Evolutionary conservation across 2,113 vertebrate genomes (phyloP).

Genomic region (Malaclemys terrapin): DNA sequence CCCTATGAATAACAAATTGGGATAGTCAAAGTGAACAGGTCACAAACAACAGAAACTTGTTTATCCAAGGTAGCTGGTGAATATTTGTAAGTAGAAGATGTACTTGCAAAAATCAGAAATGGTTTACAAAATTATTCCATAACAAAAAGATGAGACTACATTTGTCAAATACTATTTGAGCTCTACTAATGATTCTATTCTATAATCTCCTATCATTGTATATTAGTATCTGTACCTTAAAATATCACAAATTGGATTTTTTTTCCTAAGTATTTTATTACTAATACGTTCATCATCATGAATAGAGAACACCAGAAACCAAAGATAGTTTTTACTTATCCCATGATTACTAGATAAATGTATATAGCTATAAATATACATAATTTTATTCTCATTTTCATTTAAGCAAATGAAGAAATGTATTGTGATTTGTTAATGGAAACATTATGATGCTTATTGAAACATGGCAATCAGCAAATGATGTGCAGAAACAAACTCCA

Average conservation of each 20-base stretch:
- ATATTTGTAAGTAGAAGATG: neutral
- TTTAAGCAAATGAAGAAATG: neutral
- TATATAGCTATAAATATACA: neutral
- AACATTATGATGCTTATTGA: neutral
- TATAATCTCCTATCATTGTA: neutral
- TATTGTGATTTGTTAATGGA: neutral
- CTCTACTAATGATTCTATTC: neutral
- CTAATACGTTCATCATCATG: neutral
- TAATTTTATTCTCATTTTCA: constrained; percentile 11
- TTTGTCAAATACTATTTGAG: neutral
- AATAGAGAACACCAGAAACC: neutral
- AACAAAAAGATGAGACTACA: neutral
- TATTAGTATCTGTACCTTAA: neutral
- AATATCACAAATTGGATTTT: neutral
- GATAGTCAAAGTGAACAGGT: neutral
- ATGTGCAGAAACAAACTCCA: neutral
- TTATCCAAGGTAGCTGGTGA: neutral
- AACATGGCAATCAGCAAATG: neutral
- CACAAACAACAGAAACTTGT: neutral
- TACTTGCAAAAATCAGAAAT: neutral
- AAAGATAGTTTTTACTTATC: neutral
- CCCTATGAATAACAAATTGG: neutral
- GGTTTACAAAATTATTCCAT: neutral
- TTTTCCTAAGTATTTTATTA: neutral
- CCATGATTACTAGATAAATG: neutral